A percentile compares a stretch with the other conserved stretches of the same genome.
phyloP scores from a whole-genome alignment of 2,113 vertebrate species.

The Myotis brandtii region DNA sequence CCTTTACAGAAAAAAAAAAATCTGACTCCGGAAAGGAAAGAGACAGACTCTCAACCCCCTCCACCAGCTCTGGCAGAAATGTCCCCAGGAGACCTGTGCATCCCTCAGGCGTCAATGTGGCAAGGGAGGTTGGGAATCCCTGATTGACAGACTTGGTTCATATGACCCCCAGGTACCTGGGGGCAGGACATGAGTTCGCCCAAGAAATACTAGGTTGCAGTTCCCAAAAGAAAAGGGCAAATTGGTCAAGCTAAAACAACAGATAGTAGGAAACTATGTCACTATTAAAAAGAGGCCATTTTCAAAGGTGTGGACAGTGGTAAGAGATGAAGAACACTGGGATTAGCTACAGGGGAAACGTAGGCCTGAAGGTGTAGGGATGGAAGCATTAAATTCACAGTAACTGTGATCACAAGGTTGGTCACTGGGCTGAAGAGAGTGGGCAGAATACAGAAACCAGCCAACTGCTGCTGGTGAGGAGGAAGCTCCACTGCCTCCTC shows the following conservation, averaged over 20 bases:
- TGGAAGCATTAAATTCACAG: not conserved
- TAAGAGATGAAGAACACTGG: not conserved
- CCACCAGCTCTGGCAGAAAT: not conserved
- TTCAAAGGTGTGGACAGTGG: not conserved
- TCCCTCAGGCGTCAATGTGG: not conserved
- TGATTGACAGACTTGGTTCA: not conserved
- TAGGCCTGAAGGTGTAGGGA: not conserved
- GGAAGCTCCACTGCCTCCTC: not conserved
- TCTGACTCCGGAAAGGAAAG: not conserved
- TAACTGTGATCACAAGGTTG: not conserved
- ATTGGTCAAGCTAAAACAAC: not conserved
- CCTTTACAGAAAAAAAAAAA: not conserved
- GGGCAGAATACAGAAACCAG: not conserved
- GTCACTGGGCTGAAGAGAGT: not conserved
- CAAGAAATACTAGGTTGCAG: not conserved
- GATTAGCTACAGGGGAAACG: no score
- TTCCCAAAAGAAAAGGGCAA: not conserved
- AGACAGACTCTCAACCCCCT: not conserved
- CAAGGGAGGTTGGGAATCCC: not conserved
- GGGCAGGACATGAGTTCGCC: not conserved
- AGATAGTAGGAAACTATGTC: not conserved
- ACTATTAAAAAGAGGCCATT: not conserved
- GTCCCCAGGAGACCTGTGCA: accelerated
- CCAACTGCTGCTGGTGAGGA: not conserved
- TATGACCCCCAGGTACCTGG: not conserved